A percentile compares a stretch with the other conserved stretches of the same genome.
Evolutionary conservation across 2,113 vertebrate genomes (phyloP).

Genomic region (Bungarus multicinctus): DNA sequence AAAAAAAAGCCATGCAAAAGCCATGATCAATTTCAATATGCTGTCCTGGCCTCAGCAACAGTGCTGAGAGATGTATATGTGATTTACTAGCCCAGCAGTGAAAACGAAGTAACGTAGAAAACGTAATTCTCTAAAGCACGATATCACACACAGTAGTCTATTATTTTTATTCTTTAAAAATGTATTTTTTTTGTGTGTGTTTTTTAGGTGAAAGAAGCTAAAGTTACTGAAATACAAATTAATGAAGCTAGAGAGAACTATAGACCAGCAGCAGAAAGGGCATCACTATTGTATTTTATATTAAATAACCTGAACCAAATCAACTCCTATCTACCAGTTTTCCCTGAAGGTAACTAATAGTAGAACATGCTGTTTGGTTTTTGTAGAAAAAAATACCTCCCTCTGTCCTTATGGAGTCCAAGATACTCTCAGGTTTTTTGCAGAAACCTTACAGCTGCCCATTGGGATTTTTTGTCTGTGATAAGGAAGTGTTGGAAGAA

Average conservation of each 20-base stretch:
- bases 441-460: background rate
- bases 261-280: slow-evolving; percentile 58
- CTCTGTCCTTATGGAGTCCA: rapidly evolving
- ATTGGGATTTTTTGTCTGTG: background rate
- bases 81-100: background rate
- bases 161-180: rapidly evolving
- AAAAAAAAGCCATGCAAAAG: background rate
- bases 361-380: background rate
- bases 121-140: background rate
- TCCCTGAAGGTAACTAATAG: slow-evolving; percentile 66
- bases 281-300: slow-evolving; percentile 74
- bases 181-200: background rate
- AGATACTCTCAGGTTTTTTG: rapidly evolving
- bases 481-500: too few relatives aligned
- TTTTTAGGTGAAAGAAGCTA: slow-evolving; percentile 65
- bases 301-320: slow-evolving; percentile 76
- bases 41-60: rapidly evolving
- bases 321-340: slow-evolving; percentile 77
- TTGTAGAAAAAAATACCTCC: background rate
- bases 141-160: background rate
- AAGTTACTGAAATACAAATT: slow-evolving; percentile 69
- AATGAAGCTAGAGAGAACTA: slow-evolving; percentile 70
- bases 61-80: rapidly evolving
- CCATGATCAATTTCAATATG: rapidly evolving
- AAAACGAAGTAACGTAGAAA: background rate